phyloP scores from a whole-genome alignment of 2,888 invertebrate species.

The Alviniconcha strummeri region DNA sequence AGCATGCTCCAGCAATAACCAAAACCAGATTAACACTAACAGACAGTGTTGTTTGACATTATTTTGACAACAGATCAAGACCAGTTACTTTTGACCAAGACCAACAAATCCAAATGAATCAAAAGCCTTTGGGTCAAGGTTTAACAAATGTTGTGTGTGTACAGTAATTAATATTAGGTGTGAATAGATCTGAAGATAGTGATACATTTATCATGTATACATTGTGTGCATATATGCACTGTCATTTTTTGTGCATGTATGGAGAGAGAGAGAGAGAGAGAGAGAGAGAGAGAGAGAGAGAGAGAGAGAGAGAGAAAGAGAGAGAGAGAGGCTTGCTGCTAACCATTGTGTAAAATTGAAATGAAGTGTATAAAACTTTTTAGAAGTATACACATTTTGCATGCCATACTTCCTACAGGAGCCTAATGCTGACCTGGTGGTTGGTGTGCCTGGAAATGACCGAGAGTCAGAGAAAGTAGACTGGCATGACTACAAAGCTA shows the following conservation, averaged over 20 bases:
- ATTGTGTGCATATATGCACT: not conserved
- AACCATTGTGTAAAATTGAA: not conserved
- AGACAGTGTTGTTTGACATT: too few relatives aligned
- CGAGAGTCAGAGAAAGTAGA: constrained; percentile 62
- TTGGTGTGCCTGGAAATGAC: not conserved
- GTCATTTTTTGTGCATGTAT: not conserved
- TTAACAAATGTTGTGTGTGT: not conserved
- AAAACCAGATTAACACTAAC: too few relatives aligned
- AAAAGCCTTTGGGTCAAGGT: too few relatives aligned
- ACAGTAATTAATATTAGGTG: not conserved
- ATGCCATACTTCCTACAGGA: not conserved
- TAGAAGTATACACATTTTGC: not conserved
- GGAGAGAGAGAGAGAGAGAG: not conserved
- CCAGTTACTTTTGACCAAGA: too few relatives aligned
- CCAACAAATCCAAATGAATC: too few relatives aligned
- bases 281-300: not conserved
- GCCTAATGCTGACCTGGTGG: not conserved
- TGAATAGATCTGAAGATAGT: not conserved
- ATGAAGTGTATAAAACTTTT: not conserved
- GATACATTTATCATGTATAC: not conserved
- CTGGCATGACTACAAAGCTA: constrained; percentile 72
- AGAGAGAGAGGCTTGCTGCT: not conserved
- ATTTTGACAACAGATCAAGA: too few relatives aligned
- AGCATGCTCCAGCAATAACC: too few relatives aligned
- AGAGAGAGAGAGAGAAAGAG: not conserved